Evolutionary conservation across 2,113 vertebrate genomes (phyloP).

Genomic region (Triplophysa dalaica): DNA sequence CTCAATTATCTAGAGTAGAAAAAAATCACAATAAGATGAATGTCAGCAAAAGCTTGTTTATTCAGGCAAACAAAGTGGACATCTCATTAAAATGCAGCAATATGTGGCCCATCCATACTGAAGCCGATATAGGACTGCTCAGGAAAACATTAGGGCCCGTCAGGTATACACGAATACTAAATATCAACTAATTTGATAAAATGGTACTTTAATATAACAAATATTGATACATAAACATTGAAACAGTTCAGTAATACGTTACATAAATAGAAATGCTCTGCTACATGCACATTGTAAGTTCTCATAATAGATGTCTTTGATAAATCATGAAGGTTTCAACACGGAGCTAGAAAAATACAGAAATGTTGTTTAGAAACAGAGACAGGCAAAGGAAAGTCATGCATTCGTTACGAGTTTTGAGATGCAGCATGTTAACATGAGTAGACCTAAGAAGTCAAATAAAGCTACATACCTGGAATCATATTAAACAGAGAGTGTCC

Average conservation of each 20-base stretch:
- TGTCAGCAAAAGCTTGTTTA: conserved; percentile 59
- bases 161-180: conserved; percentile 54
- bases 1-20: neutral
- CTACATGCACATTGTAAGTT: conserved; percentile 50
- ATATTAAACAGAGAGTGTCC: conserved; percentile 29
- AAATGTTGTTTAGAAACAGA: conserved; percentile 35
- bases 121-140: conserved; percentile 58
- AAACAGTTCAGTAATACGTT: conserved; percentile 26
- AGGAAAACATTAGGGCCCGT: conserved; percentile 43
- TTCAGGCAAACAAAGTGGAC: conserved; percentile 68
- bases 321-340: conserved; percentile 7
- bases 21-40: conserved; percentile 29
- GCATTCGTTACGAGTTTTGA: conserved; percentile 42
- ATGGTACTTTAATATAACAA: conserved; percentile 48
- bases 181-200: conserved; percentile 58
- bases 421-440: conserved; percentile 28
- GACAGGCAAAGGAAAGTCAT: conserved; percentile 43
- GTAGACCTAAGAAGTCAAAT: conserved; percentile 31
- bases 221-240: conserved; percentile 36
- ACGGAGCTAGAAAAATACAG: neutral
- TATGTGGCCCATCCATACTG: conserved; percentile 54
- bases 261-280: conserved; percentile 45
- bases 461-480: conserved; percentile 41
- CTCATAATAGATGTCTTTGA: conserved; percentile 24
- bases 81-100: conserved; percentile 61